A percentile compares a stretch with the other conserved stretches of the same genome.
These are phyloP conservation scores for Eumacrocentrus americanus DNA, from an alignment of 2,888 invertebrate genomes.

Conservation along the genomic window DNA sequence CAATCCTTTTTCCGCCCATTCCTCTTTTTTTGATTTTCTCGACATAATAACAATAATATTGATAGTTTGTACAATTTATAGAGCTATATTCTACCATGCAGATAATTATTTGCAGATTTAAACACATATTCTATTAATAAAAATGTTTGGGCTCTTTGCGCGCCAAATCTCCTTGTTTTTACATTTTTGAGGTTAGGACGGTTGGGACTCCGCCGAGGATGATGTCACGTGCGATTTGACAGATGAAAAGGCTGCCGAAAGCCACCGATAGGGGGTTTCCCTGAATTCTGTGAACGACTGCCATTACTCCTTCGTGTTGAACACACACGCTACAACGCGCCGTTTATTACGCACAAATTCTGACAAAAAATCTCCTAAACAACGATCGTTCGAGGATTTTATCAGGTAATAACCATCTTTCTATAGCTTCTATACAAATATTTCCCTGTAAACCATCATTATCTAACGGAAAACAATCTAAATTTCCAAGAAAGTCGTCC, in stretches of 20 bases:
- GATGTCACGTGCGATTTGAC: neutral
- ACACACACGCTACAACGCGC: too few relatives aligned
- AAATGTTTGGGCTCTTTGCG: neutral
- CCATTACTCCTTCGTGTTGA: too few relatives aligned
- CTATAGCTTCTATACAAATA: too few relatives aligned
- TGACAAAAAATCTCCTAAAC: too few relatives aligned
- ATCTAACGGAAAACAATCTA: too few relatives aligned
- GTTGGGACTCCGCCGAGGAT: neutral
- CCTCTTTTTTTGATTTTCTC: conserved; percentile 62
- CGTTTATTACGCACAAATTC: too few relatives aligned
- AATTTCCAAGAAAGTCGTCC: too few relatives aligned
- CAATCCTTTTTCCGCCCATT: conserved; percentile 70
- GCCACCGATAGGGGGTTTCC: neutral
- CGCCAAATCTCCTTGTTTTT: neutral
- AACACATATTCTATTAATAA: neutral
- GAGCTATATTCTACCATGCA: neutral
- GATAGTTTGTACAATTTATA: neutral
- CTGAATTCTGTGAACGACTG: too few relatives aligned
- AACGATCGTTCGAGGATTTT: too few relatives aligned
- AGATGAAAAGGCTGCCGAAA: neutral
- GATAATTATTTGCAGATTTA: neutral
- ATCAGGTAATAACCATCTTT: too few relatives aligned
- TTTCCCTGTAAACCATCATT: too few relatives aligned
- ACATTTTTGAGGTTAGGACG: neutral
- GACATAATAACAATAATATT: conserved; percentile 27